These are phyloP conservation scores for Arbacia lixula DNA, from an alignment of 53 echinoderm and acorn worm species.

Conservation along the genomic window DNA sequence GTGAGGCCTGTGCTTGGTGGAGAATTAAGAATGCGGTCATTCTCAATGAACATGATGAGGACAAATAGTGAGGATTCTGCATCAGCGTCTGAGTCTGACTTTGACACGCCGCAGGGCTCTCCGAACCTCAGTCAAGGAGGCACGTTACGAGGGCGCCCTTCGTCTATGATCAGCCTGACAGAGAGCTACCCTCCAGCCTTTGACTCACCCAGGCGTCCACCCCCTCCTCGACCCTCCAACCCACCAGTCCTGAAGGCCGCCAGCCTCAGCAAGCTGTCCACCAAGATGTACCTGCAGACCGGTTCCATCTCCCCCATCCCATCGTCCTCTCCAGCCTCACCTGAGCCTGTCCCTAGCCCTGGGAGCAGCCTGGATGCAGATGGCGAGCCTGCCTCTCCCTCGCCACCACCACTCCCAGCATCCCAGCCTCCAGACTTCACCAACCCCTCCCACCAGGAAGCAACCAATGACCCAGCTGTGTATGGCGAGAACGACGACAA, in stretches of 20 bases:
- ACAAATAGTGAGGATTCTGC: slow-evolving; percentile 19
- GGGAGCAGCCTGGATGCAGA: slow-evolving; percentile 39
- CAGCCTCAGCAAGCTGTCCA: slow-evolving; percentile 24
- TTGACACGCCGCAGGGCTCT: slow-evolving; percentile 3
- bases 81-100: slow-evolving; percentile 19
- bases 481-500: neutral
- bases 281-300: neutral
- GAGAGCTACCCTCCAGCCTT: slow-evolving; percentile 13
- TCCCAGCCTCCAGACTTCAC: slow-evolving; percentile 59
- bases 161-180: slow-evolving; percentile 48
- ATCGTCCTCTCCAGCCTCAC: slow-evolving; percentile 38
- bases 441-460: neutral
- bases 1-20: neutral
- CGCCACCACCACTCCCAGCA: slow-evolving; percentile 77
- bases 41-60: slow-evolving; percentile 23
- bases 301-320: slow-evolving; percentile 21
- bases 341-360: slow-evolving; percentile 63
- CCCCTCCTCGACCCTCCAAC: slow-evolving; percentile 41
- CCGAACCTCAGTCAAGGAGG: slow-evolving; percentile 28
- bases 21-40: slow-evolving; percentile 1
- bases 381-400: slow-evolving; percentile 27
- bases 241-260: slow-evolving; percentile 47
- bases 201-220: slow-evolving; percentile 10
- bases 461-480: neutral
- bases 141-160: slow-evolving; percentile 10